A percentile compares a stretch with the other conserved stretches of the same genome.
Evolutionary conservation across 2,888 invertebrate genomes (phyloP).

Genomic region (Cerceris rybyensis): DNA sequence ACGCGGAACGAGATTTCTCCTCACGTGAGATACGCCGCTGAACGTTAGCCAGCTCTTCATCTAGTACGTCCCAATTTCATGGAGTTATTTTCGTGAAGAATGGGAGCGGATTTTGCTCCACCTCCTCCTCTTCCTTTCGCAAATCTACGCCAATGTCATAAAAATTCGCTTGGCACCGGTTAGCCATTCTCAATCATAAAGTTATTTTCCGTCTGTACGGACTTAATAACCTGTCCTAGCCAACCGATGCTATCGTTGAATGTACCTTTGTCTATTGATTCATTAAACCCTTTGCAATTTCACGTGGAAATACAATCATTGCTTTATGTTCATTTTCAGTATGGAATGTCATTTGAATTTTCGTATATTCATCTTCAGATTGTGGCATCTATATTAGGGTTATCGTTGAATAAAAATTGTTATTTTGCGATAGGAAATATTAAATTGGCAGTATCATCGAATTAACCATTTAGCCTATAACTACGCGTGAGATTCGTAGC

Average conservation of each 20-base stretch:
- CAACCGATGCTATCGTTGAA: slow-evolving; percentile 24
- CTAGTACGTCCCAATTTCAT: slow-evolving; percentile 51
- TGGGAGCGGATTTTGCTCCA: slow-evolving; percentile 41
- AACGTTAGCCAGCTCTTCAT: slow-evolving; percentile 57
- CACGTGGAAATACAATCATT: no score
- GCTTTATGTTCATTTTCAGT: no score
- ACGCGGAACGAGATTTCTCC: slow-evolving; percentile 24
- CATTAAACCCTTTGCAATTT: no score
- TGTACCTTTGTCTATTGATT: no score
- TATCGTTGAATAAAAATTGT: no score
- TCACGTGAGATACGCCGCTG: slow-evolving; percentile 38
- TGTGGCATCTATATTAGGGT: no score
- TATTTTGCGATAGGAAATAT: no score
- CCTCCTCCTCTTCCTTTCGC: slow-evolving; percentile 3
- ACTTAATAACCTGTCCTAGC: slow-evolving; percentile 5
- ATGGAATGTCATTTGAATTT: no score
- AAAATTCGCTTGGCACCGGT: slow-evolving; percentile 45
- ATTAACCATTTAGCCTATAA: no score
- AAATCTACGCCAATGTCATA: slow-evolving; percentile 28
- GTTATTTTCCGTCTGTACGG: slow-evolving; percentile 7
- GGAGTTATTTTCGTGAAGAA: slow-evolving; percentile 57
- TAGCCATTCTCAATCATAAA: slow-evolving; percentile 16
- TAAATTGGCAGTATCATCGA: no score
- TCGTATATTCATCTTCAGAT: no score
- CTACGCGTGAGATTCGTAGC: no score